Evolutionary conservation across 30 jellyfish, hydroid and myxozoan species (phyloP), one percentile per base, ranked within the genome.

Genomic region (Cassiopea xamachana): DNA sequence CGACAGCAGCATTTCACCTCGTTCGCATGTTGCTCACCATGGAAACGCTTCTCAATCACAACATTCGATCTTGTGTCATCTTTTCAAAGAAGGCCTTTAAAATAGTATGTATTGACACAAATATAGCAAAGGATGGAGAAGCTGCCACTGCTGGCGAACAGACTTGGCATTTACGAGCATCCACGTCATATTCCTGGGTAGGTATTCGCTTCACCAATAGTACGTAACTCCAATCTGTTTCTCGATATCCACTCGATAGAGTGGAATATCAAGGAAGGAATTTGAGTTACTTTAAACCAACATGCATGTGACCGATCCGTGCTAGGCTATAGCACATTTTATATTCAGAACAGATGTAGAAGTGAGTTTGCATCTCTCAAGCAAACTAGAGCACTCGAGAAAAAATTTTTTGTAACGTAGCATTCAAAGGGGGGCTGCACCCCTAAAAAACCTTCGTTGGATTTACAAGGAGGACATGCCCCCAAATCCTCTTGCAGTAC

Each of bases 111-210:
- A 10, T 39, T 39, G 12, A 27, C 55, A 0, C 12, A 10, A 6
- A 27, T 73, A 2, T 2, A 27, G 27, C 0, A 2, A 64, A 64
- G 43, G 6, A 86, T 86, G 93, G 93, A 86, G 39, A 86, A 86
- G 0, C 5, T 86, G 15, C 93, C 93, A n/a, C 88, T 86, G 1
- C 59, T 86, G 7, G 87, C 93, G 16, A 86, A 78, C 80, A 86
- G 86, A 75, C 77, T 86, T 16, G 79, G 93, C 73, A 86, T 86
- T 16, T 86, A 86, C 19, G 88, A 86, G 39, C 48, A 73, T 75
- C 93, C 93, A 2, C 87, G 82, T 7, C 93, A 86, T 75, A 10
- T 86, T 6, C 93, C 93, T 7, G 93, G 93, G 93, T 86, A 73
- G 75, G 93, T 7, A 1, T 48, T 73, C 44, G 88, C 16, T 16